Percentiles rank a stretch among this genome's conserved stretches.
Evolutionary conservation across 2,797 vertebrate genomes (phyloP).

Genomic region (Salarias fasciatus): DNA sequence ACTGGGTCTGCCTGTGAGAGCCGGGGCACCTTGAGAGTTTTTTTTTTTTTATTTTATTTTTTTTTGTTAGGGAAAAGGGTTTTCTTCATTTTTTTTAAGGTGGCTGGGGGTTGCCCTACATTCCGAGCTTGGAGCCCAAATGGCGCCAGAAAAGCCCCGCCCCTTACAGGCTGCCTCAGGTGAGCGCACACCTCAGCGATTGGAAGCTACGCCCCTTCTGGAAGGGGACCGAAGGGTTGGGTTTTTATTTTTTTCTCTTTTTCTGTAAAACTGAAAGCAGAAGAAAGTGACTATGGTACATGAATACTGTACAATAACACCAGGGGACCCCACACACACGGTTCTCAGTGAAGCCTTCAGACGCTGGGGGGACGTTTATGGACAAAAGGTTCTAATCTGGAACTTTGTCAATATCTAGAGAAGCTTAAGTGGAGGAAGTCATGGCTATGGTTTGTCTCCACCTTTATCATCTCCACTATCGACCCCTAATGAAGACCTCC

Average conservation of each 20-base stretch:
- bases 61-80: conserved; percentile 11
- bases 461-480: too few relatives aligned
- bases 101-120: conserved; percentile 82
- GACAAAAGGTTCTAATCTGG: too few relatives aligned
- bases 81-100: conserved; percentile 23
- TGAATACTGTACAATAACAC: conserved; percentile 36
- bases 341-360: too few relatives aligned
- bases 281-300: conserved; percentile 15
- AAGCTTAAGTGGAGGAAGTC: too few relatives aligned
- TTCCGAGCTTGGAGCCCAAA: conserved; percentile 82
- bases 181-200: conserved; percentile 67
- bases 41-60: conserved; percentile 14
- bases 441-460: too few relatives aligned
- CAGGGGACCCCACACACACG: too few relatives aligned
- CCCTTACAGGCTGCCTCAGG: conserved; percentile 76
- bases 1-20: conserved; percentile 76
- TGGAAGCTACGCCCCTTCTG: conserved; percentile 53
- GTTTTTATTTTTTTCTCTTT: conserved; percentile 18
- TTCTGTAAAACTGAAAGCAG: conserved; percentile 29
- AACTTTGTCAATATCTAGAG: too few relatives aligned
- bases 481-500: too few relatives aligned
- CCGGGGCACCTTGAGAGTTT: conserved; percentile 75
- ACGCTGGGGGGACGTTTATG: too few relatives aligned
- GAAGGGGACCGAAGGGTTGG: conserved; percentile 39
- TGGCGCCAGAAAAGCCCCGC: conserved; percentile 83